Conservation (phyloP, 1,140 invertebrate species). For the Hydropsyche tenuis region DNA sequence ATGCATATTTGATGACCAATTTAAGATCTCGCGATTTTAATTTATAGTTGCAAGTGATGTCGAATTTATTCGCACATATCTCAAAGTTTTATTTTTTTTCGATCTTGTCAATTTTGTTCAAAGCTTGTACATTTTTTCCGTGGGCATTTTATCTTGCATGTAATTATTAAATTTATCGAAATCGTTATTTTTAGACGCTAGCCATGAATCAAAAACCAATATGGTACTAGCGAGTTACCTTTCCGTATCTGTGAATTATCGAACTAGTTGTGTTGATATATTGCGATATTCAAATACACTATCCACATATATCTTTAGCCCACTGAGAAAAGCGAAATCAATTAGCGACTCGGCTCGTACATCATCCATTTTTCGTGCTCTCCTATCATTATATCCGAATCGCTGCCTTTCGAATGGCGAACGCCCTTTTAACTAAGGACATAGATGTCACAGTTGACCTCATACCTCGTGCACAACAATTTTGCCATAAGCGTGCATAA, state of each 20-base stretch:
- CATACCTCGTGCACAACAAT: constrained; percentile 6
- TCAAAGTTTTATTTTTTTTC: too few relatives aligned
- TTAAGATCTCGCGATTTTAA: too few relatives aligned
- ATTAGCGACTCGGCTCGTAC: neutral
- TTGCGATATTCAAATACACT: constrained; percentile 11
- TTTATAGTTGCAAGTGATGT: too few relatives aligned
- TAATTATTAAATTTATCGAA: too few relatives aligned
- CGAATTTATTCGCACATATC: too few relatives aligned
- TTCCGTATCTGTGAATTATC: constrained; percentile 20
- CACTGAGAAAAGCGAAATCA: constrained; percentile 9
- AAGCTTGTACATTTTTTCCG: too few relatives aligned
- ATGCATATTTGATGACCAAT: too few relatives aligned
- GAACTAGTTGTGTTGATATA: constrained; percentile 7
- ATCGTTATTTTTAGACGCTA: too few relatives aligned
- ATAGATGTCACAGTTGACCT: constrained; percentile 1
- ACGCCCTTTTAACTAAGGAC: neutral
- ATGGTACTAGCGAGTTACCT: constrained; percentile 2
- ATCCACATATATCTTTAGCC: constrained; percentile 5
- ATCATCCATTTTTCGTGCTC: neutral
- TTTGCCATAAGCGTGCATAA: constrained; percentile 17
- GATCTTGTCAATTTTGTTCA: too few relatives aligned
- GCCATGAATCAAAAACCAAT: constrained; percentile 5
- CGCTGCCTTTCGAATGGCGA: neutral
- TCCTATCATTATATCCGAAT: neutral
- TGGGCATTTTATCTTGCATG: too few relatives aligned